Evolutionary conservation across 1,140 invertebrate species (phyloP).

Genomic region (Caenorhabditis remanei): DNA sequence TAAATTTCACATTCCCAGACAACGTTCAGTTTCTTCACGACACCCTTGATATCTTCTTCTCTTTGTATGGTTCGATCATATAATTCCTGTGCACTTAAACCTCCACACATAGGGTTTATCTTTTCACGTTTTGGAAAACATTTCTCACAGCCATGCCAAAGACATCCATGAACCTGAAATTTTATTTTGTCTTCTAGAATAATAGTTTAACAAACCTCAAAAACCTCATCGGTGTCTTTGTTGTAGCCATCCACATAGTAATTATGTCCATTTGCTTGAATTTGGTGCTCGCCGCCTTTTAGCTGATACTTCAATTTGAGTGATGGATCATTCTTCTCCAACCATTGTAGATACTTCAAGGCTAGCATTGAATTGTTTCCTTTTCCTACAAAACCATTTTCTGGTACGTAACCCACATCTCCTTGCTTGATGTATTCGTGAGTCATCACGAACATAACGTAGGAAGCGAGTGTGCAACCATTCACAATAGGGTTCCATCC

Average conservation of each 20-base stretch:
- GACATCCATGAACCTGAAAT: background rate
- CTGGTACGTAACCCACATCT: background rate
- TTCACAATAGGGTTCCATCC: background rate
- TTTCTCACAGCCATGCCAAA: background rate
- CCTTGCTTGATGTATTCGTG: background rate
- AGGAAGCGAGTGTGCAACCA: background rate
- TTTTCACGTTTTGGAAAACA: background rate
- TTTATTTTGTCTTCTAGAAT: background rate
- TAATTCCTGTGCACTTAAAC: background rate
- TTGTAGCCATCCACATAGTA: background rate
- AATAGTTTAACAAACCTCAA: background rate
- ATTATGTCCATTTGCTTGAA: background rate
- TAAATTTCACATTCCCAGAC: background rate
- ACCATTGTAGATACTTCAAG: background rate
- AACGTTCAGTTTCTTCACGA: background rate
- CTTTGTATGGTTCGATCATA: background rate
- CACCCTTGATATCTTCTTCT: background rate
- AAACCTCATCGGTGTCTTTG: background rate
- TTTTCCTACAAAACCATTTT: background rate
- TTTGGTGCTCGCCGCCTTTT: background rate
- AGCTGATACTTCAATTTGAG: background rate
- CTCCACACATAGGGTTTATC: background rate
- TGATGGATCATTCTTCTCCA: background rate
- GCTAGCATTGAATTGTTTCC: background rate
- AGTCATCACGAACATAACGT: background rate